These are phyloP conservation scores for Podarcis cretensis DNA, from an alignment of 2,113 vertebrate species.

Conservation along the genomic window DNA sequence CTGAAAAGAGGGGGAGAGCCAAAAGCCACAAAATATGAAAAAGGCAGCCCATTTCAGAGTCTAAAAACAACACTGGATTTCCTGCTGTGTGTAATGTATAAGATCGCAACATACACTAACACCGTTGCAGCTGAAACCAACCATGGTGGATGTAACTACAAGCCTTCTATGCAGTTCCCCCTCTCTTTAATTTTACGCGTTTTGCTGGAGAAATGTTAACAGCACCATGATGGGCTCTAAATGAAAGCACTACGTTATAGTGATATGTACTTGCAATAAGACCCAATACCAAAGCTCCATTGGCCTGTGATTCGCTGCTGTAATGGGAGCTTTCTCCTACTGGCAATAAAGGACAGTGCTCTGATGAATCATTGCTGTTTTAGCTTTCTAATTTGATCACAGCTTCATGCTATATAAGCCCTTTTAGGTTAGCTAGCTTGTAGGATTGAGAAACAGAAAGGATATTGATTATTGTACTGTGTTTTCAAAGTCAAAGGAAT, in stretches of 20 bases:
- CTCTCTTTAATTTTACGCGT: conserved; percentile 56
- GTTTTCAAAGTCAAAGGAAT: conserved; percentile 11
- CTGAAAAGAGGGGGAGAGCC: conserved; percentile 11
- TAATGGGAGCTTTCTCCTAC: conserved; percentile 60
- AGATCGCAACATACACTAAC: conserved; percentile 6
- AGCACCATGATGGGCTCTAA: conserved; percentile 66
- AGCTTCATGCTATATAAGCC: conserved; percentile 49
- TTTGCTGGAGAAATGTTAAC: conserved; percentile 56
- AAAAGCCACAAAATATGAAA: conserved; percentile 37
- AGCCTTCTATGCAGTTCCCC: conserved; percentile 40
- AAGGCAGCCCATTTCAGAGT: conserved; percentile 31
- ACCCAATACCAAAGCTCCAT: conserved; percentile 61
- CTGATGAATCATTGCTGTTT: conserved; percentile 53
- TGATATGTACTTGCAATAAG: conserved; percentile 74
- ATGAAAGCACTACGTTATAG: conserved; percentile 76
- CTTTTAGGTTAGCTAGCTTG: conserved; percentile 9
- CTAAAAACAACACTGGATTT: conserved; percentile 38
- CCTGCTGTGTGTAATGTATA: conserved; percentile 57
- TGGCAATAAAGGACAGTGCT: conserved; percentile 64
- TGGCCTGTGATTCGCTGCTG: conserved; percentile 63
- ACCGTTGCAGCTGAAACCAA: conserved; percentile 45
- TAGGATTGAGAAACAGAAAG: not conserved
- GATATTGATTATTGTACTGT: conserved; percentile 6
- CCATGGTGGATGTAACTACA: conserved; percentile 42
- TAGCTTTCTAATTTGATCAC: conserved; percentile 59